These are phyloP conservation scores for Chelonoidis abingdonii DNA, from an alignment of 2,113 vertebrate species.

Conservation along the genomic window DNA sequence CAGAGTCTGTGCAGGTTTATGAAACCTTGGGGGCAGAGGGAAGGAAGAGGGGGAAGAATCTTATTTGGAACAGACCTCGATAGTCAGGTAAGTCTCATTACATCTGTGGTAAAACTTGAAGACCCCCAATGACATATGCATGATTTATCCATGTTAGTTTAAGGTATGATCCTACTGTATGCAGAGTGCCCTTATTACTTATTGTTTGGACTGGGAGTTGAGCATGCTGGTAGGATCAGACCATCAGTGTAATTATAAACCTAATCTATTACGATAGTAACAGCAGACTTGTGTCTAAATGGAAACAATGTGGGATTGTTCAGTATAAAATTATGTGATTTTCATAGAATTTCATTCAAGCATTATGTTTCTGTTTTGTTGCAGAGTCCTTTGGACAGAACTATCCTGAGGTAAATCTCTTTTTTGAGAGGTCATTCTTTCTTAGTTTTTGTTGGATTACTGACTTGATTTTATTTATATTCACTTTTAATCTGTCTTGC, in stretches of 20 bases:
- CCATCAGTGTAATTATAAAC: background rate
- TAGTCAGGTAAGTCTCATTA: background rate
- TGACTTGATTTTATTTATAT: background rate
- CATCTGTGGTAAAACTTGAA: background rate
- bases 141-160: background rate
- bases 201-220: background rate
- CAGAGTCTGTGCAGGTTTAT: background rate
- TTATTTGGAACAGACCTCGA: background rate
- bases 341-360: background rate
- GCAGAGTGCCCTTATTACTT: background rate
- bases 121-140: background rate
- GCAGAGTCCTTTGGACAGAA: conserved; percentile 98
- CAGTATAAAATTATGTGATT: background rate
- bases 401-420: conserved; percentile 92
- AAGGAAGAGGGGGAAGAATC: background rate
- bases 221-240: background rate
- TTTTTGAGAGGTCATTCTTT: background rate
- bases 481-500: background rate
- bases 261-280: background rate
- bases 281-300: background rate
- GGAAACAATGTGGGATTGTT: background rate
- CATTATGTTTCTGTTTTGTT: conserved; percentile 44
- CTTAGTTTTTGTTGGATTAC: background rate
- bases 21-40: background rate
- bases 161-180: background rate